Base-by-base conservation (phyloP, 2,888 invertebrate genomes). In the Adineta ricciae region DNA sequence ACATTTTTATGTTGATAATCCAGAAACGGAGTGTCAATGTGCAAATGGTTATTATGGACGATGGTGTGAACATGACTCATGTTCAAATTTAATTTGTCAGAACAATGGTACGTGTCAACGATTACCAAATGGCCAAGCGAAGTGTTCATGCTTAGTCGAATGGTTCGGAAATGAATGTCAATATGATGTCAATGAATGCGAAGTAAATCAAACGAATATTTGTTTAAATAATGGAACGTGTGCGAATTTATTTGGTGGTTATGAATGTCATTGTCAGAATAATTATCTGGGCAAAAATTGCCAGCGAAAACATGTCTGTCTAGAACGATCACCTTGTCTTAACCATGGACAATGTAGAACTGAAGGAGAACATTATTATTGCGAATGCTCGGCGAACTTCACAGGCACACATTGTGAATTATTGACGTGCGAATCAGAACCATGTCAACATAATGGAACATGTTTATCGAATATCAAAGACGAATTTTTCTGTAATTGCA, bases 141-240 rank as follows among this genome's bases (percentile, higher is more conserved):
- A 78, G 27, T 86, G 86, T 49, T 83, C 19, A 41, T 87, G 87
- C 83, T n/a, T 19, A 86, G n/a, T 83, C 88, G 96, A 96, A 14
- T 96, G 93, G 90, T 92, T 85, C 49, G 89, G 88, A 7, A 36
- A 46, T 14, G 87, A 87, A 82, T 89, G 89, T 85, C 83, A 83
- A 11, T 84, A 85, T 19, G 88, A 89, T 85, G 86, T 88, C 16
- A 83, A 89, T 84, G 89, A 89, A 84, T 89, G 89, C 84, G 21
- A 56, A 2, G 14, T n/a, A 14, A 46, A 84, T 56, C 24, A 46
- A 5, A 46, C 11, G 24, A 54, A 86, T 86, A 95, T 95, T 46
- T 96, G 96, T 90, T 92, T 92, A 87, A 93, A 96, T 91, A 94
- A 93, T 83, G 96, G 95, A 86, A 92, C 93, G 83, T 96, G 96